Evolutionary conservation across 92 coral and sea anemone genomes (phyloP).

Genomic region (Phymanthus crucifer): DNA sequence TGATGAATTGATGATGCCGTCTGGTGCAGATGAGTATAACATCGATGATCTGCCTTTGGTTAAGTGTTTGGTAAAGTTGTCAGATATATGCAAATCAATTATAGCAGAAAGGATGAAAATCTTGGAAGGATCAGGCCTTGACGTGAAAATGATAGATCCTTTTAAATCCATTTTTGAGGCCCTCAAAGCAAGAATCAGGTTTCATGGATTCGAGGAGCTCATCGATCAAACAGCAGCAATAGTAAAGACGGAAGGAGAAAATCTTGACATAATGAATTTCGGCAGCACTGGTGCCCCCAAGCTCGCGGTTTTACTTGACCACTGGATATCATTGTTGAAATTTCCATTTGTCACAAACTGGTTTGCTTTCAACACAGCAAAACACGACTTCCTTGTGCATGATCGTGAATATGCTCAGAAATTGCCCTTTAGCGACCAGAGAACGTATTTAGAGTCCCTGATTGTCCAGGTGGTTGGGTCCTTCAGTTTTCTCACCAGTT

Average conservation of each 20-base stretch:
- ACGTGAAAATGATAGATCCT: background rate
- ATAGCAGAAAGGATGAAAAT: background rate
- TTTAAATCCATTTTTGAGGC: background rate
- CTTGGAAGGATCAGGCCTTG: background rate
- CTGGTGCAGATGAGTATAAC: background rate
- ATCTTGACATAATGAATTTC: background rate
- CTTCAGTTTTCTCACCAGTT: background rate
- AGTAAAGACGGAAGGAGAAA: background rate
- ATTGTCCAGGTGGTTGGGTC: background rate
- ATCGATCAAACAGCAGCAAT: conserved; percentile 8
- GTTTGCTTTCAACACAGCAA: conserved; percentile 26
- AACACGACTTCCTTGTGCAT: conserved; percentile 19
- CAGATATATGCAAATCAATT: background rate
- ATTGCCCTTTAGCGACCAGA: background rate
- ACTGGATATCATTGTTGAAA: background rate
- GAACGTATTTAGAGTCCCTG: background rate
- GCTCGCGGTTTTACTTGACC: background rate
- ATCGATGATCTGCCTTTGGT: background rate
- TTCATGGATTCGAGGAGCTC: background rate
- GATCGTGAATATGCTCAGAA: background rate
- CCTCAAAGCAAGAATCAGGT: conserved; percentile 5
- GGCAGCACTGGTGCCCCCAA: background rate
- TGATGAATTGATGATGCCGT: background rate
- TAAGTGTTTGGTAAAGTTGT: background rate
- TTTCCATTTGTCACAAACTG: conserved; percentile 22